A percentile compares a stretch with the other conserved stretches of the same genome.
Evolutionary conservation across 2,797 vertebrate genomes (phyloP).

Genomic region (Parambassis ranga): DNA sequence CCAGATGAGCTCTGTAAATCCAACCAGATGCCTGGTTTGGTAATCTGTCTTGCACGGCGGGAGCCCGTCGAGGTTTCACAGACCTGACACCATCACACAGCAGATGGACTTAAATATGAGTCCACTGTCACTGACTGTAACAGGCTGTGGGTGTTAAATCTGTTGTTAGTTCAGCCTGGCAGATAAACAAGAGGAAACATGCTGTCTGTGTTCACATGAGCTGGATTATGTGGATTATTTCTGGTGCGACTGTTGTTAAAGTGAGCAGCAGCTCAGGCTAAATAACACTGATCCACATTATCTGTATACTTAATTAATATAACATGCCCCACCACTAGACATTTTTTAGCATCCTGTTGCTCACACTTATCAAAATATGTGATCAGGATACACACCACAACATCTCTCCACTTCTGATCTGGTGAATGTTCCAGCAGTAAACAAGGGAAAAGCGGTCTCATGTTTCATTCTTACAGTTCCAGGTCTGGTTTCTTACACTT

Average conservation of each 20-base stretch:
- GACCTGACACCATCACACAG: background rate
- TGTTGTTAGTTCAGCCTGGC: constrained; percentile 25
- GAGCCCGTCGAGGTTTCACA: constrained; percentile 28
- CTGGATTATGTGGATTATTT: constrained; percentile 42
- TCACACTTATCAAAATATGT: too few species aligned
- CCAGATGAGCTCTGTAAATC: constrained; percentile 51
- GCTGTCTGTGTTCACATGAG: constrained; percentile 12
- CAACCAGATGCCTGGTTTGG: constrained; percentile 48
- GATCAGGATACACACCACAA: too few species aligned
- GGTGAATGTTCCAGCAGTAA: background rate
- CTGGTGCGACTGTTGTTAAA: constrained; percentile 14
- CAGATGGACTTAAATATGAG: constrained; percentile 52
- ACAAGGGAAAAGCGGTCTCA: background rate
- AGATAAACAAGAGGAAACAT: constrained; percentile 34
- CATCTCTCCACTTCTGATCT: too few species aligned
- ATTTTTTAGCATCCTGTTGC: too few species aligned
- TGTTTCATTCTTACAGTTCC: background rate
- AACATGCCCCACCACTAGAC: too few species aligned
- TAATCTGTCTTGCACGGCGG: constrained; percentile 50
- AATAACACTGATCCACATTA: background rate
- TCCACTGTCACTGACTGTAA: background rate
- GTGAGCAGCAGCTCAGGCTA: constrained; percentile 29
- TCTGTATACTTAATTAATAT: background rate
- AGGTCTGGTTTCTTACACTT: background rate
- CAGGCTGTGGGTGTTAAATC: constrained; percentile 33